Conservation (phyloP, 2,113 vertebrate genomes). For the Rana temporaria region DNA sequence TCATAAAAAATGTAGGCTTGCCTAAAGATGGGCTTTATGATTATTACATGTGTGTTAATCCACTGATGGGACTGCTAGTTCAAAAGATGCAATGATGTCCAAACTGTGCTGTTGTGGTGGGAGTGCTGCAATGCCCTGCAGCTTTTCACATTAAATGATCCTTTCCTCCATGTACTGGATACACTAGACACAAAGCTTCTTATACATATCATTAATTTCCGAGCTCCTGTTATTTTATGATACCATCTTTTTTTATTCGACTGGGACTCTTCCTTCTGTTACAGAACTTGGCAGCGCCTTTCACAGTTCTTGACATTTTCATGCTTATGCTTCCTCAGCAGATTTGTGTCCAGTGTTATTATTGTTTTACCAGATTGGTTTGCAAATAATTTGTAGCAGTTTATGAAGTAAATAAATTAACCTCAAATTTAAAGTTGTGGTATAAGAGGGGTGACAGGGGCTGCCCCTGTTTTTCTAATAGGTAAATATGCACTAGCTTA, state of each 20-base stretch:
- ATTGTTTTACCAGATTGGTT: conserved; percentile 31
- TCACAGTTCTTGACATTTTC: conserved; percentile 40
- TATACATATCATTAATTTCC: background rate
- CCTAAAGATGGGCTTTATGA: too few species aligned
- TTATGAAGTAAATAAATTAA: conserved; percentile 33
- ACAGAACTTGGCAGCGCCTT: conserved; percentile 37
- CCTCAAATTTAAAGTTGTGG: background rate
- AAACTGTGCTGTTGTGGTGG: background rate
- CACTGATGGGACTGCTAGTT: too few species aligned
- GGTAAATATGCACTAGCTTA: too few species aligned
- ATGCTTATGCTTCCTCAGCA: conserved; percentile 45
- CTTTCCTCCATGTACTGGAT: background rate
- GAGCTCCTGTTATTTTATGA: conserved; percentile 9
- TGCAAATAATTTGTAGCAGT: conserved; percentile 12
- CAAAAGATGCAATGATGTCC: too few species aligned
- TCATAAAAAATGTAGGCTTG: too few species aligned
- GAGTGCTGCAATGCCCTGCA: background rate
- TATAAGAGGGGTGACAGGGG: too few species aligned
- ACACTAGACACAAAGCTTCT: background rate
- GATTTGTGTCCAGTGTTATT: conserved; percentile 30
- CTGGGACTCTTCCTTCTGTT: conserved; percentile 16
- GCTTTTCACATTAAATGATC: background rate
- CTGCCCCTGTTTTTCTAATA: too few species aligned
- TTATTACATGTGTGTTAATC: too few species aligned
- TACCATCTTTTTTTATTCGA: background rate